Evolutionary conservation across 1,140 invertebrate species (phyloP), one percentile per base, ranked within the genome.

Genomic region (Cydia pomonella): DNA sequence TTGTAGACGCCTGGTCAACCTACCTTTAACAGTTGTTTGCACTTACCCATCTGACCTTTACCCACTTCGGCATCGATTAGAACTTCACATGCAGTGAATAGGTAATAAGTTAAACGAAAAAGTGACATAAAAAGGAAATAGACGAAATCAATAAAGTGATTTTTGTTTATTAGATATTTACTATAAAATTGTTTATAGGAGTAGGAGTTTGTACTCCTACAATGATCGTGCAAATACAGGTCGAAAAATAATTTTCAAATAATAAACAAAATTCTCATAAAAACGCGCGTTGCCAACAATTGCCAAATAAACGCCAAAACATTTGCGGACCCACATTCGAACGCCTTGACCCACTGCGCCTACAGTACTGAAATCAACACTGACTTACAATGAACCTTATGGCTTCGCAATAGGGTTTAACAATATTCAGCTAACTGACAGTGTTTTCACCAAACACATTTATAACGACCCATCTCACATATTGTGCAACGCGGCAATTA

Each of bases 271-370:
- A 50, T n/a, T n/a, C 21, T 59, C 53, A 59, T 10, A 23, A 59
- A 59, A 59, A 23, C 18, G 53, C 50, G 16, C n/a, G 53, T 50
- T 50, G 63, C 29, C 13, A 41, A 38, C 64, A 33, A 59, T 69
- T 69, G 64, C 64, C 64, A 69, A 69, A 69, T 69, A 69, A 18
- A 69, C 29, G 64, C 27, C 33, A 66, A 66, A 66, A 69, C 64
- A 33, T 69, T 69, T 69, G 64, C 27, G 64, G 64, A 18, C 29
- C 63, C 29, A 69, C 27, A 18, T 41, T 12, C 5, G 18, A 33
- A 12, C 25, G 29, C 64, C 64, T 69, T 69, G 64, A 33, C 64
- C 64, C 64, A 69, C 29, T 69, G 64, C 13, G 64, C 64, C 64
- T n/a, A 38, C 64, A n/a, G 62, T 10, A 10, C 0, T 38, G 33